phyloP scores from a whole-genome alignment of 2,113 vertebrate species.

The Tiliqua scincoides region DNA sequence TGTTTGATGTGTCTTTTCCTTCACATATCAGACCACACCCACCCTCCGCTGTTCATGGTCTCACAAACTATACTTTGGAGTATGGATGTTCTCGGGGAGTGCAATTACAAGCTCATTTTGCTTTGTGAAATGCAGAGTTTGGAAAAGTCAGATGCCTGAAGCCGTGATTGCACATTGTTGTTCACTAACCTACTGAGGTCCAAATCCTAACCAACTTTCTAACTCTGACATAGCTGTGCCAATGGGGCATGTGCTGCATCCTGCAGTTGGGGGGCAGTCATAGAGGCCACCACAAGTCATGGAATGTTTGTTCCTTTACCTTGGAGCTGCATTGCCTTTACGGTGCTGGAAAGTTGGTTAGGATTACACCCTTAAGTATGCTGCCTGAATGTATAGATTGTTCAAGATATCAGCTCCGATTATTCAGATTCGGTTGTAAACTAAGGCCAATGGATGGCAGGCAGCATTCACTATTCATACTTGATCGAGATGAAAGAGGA shows the following conservation, averaged over 20 bases:
- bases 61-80: neutral
- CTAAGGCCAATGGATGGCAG: neutral
- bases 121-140: neutral
- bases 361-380: neutral
- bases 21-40: no score
- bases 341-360: no score
- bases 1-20: no score
- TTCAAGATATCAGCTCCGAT: neutral
- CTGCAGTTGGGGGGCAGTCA: no score
- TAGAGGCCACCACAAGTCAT: no score
- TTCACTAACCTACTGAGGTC: constrained; percentile 16
- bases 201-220: no score
- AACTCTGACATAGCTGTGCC: no score
- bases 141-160: neutral
- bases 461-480: neutral
- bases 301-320: no score
- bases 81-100: neutral
- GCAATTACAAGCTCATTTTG: neutral
- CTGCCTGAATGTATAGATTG: neutral
- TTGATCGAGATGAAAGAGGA: neutral
- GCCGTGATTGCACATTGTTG: neutral
- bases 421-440: neutral
- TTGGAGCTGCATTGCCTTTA: no score
- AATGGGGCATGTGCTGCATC: no score
- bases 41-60: neutral